A percentile compares a stretch with the other conserved stretches of the same genome.
Evolutionary conservation across 2,113 vertebrate species (phyloP).

Genomic region (Eidolon helvum): DNA sequence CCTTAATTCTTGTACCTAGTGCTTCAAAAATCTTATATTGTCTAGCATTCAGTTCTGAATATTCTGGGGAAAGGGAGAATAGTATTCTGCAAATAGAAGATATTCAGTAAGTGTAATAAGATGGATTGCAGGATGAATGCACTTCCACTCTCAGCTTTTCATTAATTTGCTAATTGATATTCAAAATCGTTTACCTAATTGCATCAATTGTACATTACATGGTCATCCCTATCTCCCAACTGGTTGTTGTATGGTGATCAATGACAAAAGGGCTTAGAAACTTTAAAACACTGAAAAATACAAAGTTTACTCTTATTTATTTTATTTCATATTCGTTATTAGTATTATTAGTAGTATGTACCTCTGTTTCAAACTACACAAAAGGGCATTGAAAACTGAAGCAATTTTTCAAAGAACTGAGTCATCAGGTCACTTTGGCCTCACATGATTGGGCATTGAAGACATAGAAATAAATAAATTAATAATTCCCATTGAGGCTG

Average conservation of each 20-base stretch:
- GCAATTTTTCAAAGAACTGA: neutral
- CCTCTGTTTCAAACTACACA: neutral
- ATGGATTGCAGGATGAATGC: neutral
- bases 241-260: neutral
- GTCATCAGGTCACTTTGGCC: neutral
- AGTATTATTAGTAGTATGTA: neutral
- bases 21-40: neutral
- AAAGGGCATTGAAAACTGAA: neutral
- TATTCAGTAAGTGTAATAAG: neutral
- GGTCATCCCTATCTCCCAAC: neutral
- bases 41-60: neutral
- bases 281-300: neutral
- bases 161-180: neutral
- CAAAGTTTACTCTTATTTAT: neutral
- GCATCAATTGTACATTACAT: neutral
- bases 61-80: neutral
- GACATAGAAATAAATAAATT: neutral
- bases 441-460: neutral
- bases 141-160: neutral
- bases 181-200: neutral
- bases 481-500: neutral
- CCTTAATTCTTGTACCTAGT: neutral
- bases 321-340: neutral
- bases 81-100: neutral
- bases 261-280: neutral